phyloP scores from a whole-genome alignment of 2,113 vertebrate genomes.

The Motacilla tschutschensis region DNA sequence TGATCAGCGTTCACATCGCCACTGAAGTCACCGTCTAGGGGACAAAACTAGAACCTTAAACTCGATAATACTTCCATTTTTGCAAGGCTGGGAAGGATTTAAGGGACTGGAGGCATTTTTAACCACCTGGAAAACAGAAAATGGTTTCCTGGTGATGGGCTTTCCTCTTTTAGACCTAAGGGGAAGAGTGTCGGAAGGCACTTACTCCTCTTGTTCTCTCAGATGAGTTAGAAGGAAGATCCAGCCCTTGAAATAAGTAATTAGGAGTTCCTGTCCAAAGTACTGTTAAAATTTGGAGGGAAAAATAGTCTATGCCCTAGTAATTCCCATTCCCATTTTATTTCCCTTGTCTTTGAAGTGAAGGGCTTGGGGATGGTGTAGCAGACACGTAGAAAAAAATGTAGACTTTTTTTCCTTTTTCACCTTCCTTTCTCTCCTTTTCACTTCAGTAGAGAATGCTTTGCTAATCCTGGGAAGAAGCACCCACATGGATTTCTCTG shows the following conservation, averaged over 20 bases:
- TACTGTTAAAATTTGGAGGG: not conserved
- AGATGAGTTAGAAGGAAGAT: not conserved
- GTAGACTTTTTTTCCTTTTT: not conserved
- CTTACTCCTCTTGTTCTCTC: not conserved
- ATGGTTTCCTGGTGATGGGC: not conserved
- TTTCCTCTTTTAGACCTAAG: not conserved
- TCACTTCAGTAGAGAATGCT: not conserved
- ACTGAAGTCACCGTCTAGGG: not conserved
- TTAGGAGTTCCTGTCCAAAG: not conserved
- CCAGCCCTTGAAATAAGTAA: not conserved
- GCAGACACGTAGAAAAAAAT: not conserved
- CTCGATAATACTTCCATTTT: not conserved
- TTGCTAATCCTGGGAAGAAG: not conserved
- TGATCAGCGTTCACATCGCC: rapidly evolving
- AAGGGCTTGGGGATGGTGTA: not conserved
- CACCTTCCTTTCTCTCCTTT: not conserved
- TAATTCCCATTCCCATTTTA: not conserved
- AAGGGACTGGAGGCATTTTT: not conserved
- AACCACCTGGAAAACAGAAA: not conserved
- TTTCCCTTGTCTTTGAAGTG: not conserved
- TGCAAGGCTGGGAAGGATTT: not conserved
- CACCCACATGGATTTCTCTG: not conserved
- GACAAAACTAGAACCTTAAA: not conserved
- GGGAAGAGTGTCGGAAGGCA: not conserved
- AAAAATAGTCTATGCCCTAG: not conserved